Evolutionary conservation across 2,113 vertebrate species (phyloP).

Genomic region (Dicentrarchus labrax): DNA sequence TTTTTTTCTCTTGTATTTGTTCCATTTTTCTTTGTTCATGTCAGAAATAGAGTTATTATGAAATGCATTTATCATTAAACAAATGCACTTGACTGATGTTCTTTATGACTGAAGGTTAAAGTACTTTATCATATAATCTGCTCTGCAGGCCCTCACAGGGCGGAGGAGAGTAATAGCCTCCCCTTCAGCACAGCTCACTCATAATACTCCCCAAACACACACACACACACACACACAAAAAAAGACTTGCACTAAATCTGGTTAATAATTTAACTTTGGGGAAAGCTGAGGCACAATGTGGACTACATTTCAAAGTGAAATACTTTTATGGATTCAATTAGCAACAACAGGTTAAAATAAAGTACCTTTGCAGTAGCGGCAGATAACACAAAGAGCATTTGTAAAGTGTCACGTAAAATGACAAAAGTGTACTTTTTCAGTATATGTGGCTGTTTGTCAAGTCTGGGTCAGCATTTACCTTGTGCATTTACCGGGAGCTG

Average conservation of each 20-base stretch:
- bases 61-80: constrained; percentile 39
- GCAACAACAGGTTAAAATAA: constrained; percentile 54
- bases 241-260: constrained; percentile 59
- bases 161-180: constrained; percentile 54
- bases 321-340: constrained; percentile 67
- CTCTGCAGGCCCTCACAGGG: constrained; percentile 35
- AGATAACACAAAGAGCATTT: constrained; percentile 49
- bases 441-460: constrained; percentile 45
- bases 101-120: constrained; percentile 65
- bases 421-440: constrained; percentile 45
- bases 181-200: constrained; percentile 59
- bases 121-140: constrained; percentile 53
- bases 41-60: constrained; percentile 27
- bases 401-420: constrained; percentile 49
- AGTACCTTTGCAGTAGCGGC: constrained; percentile 15
- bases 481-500: constrained; percentile 25
- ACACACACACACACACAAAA: no score
- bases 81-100: constrained; percentile 50
- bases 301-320: constrained; percentile 68
- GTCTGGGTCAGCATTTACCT: constrained; percentile 11
- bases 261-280: constrained; percentile 71
- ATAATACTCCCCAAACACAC: constrained; percentile 57
- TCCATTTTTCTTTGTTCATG: constrained; percentile 10
- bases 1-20: constrained; percentile 12
- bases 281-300: constrained; percentile 22